These are phyloP conservation scores for Blastobasis lacticolella DNA, from an alignment of 2,888 invertebrate genomes.

Conservation along the genomic window DNA sequence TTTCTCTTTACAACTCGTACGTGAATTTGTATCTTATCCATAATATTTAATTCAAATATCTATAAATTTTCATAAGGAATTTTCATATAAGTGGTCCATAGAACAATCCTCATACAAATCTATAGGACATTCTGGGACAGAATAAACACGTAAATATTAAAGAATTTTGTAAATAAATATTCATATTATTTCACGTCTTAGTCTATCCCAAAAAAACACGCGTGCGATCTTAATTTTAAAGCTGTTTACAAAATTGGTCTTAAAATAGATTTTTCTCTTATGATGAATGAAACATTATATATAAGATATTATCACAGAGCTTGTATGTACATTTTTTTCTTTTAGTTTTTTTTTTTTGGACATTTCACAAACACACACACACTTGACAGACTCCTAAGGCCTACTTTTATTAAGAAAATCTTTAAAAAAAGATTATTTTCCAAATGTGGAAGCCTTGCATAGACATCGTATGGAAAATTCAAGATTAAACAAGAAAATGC, in stretches of 20 bases:
- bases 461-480: not conserved
- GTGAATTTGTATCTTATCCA: constrained; percentile 5
- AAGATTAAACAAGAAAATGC: constrained; percentile 8
- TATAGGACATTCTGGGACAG: not conserved
- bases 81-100: not conserved
- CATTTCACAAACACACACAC: not conserved
- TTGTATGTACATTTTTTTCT: constrained; percentile 1
- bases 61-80: not conserved
- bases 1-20: not conserved
- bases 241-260: constrained; percentile 1
- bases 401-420: constrained; percentile 1
- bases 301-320: constrained; percentile 11
- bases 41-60: constrained; percentile 5
- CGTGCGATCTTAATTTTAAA: too few species aligned
- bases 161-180: not conserved
- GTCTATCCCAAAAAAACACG: not conserved
- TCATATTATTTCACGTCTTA: not conserved
- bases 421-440: not conserved
- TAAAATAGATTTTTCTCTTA: not conserved
- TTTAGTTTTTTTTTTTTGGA: not conserved
- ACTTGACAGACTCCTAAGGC: not conserved
- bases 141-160: not conserved
- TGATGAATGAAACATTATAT: constrained; percentile 9
- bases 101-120: not conserved
- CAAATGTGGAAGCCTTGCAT: constrained; percentile 6